Evolutionary conservation across 1,140 invertebrate genomes (phyloP), one percentile per base, ranked within the genome.

Genomic region (Anastatus disparis): DNA sequence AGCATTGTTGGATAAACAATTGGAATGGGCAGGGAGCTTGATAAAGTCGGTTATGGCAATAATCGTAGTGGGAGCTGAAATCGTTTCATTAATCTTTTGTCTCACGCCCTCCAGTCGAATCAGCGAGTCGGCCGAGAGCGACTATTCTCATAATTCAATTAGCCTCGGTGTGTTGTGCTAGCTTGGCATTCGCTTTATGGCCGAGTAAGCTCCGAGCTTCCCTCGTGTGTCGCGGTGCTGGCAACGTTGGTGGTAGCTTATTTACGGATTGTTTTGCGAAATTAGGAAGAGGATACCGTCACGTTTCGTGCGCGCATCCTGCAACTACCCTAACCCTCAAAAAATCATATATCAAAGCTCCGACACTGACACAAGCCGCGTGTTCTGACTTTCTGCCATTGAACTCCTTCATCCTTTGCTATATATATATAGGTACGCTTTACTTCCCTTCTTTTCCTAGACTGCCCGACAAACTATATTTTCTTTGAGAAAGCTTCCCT

Each of bases 141-240:
- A 80, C 58, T 61, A 84, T 83, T 82, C 79, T 79, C 76, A 81
- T 83, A 82, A 85, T 83, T 84, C 81, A 82, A 81, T 84, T 84
- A 83, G 80, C 75, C 58, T 59, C 71, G 20, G 59, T 40, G 24
- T 69, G 52, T 44, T 4, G 31, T 35, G 31, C 4, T 35, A 35
- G 31, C 17, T 22, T 13, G 55, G 55, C 55, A 40, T 40, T 35
- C 38, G 55, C 22, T 58, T 42, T 64, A 59, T 71, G 29, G 56
- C 55, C 65, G 50, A 44, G 29, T 35, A 26, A n/a, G 52, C 50
- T 52, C 10, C 13, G 24, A 35, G 31, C 31, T 35, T 6, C 31
- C 10, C 31, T 35, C 10, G 31, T 4, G 31, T 10, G 9, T 20
- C 24, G 26, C 10, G 42, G 24, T 22, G 67, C 68, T 42, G 29